Conservation (phyloP, 2,888 invertebrate species). For the Dryadula phaetusa region DNA sequence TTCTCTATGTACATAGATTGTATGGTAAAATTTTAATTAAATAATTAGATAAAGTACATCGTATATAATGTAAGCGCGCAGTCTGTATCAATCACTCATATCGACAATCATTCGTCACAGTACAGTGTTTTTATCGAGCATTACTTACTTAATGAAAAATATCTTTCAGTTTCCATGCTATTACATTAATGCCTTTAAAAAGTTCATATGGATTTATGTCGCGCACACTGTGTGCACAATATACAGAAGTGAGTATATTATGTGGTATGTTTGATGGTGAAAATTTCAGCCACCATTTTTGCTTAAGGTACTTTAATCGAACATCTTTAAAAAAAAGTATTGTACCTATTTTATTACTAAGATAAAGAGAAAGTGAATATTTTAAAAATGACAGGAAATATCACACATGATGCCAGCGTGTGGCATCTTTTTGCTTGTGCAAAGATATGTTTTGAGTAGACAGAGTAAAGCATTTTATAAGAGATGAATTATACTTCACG, state of each 20-base stretch:
- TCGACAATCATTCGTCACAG: conserved; percentile 18
- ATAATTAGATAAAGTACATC: conserved; percentile 13
- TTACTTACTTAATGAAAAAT: conserved; percentile 29
- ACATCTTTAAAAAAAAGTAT: neutral
- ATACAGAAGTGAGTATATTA: neutral
- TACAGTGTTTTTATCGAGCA: neutral
- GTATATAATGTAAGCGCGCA: conserved; percentile 2
- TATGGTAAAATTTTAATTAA: neutral
- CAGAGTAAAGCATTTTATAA: neutral
- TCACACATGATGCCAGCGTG: neutral
- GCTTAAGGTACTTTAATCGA: conserved; percentile 4
- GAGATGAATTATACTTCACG: neutral
- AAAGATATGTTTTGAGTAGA: neutral
- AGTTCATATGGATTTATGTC: conserved; percentile 3
- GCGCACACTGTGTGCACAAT: neutral
- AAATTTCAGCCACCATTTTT: neutral
- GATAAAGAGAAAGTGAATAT: neutral
- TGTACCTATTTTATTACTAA: neutral
- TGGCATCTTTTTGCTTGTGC: neutral
- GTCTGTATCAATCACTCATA: conserved; percentile 10
- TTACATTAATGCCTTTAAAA: conserved; percentile 19
- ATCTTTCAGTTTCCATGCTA: conserved; percentile 25
- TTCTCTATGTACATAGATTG: too few relatives aligned
- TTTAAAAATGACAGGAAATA: neutral
- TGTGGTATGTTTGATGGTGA: neutral